These are phyloP conservation scores for Ennomos fuscantarius DNA, from an alignment of 2,888 invertebrate genomes.

Conservation along the genomic window DNA sequence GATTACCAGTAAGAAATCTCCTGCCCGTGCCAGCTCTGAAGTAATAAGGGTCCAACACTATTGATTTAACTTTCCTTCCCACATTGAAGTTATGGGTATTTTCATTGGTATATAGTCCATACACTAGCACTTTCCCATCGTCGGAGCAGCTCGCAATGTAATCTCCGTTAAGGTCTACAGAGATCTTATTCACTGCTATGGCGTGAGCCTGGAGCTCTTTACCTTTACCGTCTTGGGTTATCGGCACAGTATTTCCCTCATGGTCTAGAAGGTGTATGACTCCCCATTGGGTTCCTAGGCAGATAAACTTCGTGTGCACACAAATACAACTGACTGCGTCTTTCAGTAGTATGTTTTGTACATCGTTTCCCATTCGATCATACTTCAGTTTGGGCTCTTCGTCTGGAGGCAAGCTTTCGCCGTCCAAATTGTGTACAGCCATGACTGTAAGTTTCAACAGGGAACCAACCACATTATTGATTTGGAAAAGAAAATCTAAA, in stretches of 20 bases:
- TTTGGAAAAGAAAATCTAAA: slow-evolving; percentile 4
- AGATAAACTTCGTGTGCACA: slow-evolving; percentile 97
- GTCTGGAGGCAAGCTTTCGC: slow-evolving; percentile 75
- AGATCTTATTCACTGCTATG: slow-evolving; percentile 97
- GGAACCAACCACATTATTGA: slow-evolving; percentile 10
- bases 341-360: slow-evolving; percentile 92
- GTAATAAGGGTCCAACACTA: slow-evolving; percentile 94
- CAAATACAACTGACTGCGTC: slow-evolving; percentile 95
- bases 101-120: slow-evolving; percentile 94
- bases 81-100: slow-evolving; percentile 92
- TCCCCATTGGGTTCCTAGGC: slow-evolving; percentile 97
- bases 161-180: slow-evolving; percentile 97
- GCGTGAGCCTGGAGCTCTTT: slow-evolving; percentile 92
- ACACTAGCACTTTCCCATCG: slow-evolving; percentile 94
- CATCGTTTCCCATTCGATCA: slow-evolving; percentile 94
- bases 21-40: slow-evolving; percentile 90
- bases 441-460: slow-evolving; percentile 45
- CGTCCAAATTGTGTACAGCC: slow-evolving; percentile 71
- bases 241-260: slow-evolving; percentile 91
- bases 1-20: slow-evolving; percentile 90
- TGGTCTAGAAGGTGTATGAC: slow-evolving; percentile 95
- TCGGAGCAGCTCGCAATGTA: slow-evolving; percentile 97
- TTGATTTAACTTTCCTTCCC: slow-evolving; percentile 93
- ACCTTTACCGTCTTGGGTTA: slow-evolving; percentile 84
- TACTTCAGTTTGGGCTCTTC: slow-evolving; percentile 96